Percentiles rank a stretch among this genome's conserved stretches.
These are phyloP conservation scores for Phengaris arion DNA, from an alignment of 2,888 invertebrate species.

Conservation along the genomic window DNA sequence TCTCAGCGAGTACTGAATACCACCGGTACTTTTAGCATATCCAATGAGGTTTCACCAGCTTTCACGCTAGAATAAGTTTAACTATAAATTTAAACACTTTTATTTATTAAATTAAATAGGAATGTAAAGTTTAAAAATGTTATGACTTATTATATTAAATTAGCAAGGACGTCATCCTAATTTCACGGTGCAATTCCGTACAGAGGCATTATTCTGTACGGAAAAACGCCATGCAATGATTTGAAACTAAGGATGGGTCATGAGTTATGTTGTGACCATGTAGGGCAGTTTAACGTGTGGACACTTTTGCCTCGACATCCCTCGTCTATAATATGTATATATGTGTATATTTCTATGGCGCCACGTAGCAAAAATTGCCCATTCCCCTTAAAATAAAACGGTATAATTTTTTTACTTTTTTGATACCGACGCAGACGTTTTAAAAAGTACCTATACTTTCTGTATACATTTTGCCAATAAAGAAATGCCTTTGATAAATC, in stretches of 20 bases:
- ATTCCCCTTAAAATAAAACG: background rate
- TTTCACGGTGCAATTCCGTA: background rate
- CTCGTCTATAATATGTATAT: too few relatives aligned
- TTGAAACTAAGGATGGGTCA: too few relatives aligned
- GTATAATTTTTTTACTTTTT: background rate
- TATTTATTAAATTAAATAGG: background rate
- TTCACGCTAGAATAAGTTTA: background rate
- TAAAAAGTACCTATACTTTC: too few relatives aligned
- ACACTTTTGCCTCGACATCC: too few relatives aligned
- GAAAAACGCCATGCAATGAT: background rate
- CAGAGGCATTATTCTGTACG: background rate
- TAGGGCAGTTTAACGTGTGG: too few relatives aligned
- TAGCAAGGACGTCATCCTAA: background rate
- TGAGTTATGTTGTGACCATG: too few relatives aligned
- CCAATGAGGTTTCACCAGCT: slow-evolving; percentile 14
- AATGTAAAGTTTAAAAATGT: background rate
- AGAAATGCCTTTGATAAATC: background rate
- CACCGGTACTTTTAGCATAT: slow-evolving; percentile 1
- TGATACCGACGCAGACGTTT: too few relatives aligned
- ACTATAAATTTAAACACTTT: background rate
- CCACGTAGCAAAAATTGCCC: background rate
- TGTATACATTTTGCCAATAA: slow-evolving; percentile 4
- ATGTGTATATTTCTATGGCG: background rate
- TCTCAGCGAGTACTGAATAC: slow-evolving; percentile 1
- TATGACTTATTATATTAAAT: background rate